These are phyloP conservation scores for Scalopus aquaticus DNA, from an alignment of 2,113 vertebrate genomes.

Conservation along the genomic window DNA sequence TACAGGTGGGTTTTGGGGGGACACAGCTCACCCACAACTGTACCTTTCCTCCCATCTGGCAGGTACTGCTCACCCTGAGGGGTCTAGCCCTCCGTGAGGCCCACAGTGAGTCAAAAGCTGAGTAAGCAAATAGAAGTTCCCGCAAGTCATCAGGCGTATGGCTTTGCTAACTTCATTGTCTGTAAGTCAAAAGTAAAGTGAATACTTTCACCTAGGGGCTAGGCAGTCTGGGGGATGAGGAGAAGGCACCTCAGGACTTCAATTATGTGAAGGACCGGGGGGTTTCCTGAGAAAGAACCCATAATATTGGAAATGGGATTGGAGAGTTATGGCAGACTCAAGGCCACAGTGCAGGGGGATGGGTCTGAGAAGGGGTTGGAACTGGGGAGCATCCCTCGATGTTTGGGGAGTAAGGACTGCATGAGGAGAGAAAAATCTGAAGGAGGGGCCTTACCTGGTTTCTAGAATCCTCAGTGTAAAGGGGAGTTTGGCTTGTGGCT, in stretches of 20 bases:
- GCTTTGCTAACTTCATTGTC: background rate
- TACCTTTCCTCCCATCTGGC: too few relatives aligned
- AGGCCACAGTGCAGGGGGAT: background rate
- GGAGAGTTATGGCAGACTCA: too few relatives aligned
- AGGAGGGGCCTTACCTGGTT: background rate
- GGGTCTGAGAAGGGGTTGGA: too few relatives aligned
- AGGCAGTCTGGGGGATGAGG: background rate
- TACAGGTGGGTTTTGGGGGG: too few relatives aligned
- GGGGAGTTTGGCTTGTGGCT: background rate
- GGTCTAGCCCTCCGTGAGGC: too few relatives aligned
- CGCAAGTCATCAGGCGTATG: too few relatives aligned
- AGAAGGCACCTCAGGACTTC: background rate
- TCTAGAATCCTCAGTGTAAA: background rate
- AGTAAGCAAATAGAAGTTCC: too few relatives aligned
- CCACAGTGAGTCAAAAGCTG: too few relatives aligned
- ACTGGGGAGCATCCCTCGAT: background rate
- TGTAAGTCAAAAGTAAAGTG: background rate
- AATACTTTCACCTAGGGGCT: background rate
- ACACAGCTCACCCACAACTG: too few relatives aligned
- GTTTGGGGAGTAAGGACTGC: background rate
- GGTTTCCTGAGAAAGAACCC: background rate
- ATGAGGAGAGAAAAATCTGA: background rate
- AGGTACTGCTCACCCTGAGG: too few relatives aligned
- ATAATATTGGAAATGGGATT: too few relatives aligned
- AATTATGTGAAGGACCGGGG: background rate